Percentiles rank a stretch among this genome's conserved stretches.
Evolutionary conservation across 2,888 invertebrate genomes (phyloP).

Genomic region (Mactromeris polynyma): DNA sequence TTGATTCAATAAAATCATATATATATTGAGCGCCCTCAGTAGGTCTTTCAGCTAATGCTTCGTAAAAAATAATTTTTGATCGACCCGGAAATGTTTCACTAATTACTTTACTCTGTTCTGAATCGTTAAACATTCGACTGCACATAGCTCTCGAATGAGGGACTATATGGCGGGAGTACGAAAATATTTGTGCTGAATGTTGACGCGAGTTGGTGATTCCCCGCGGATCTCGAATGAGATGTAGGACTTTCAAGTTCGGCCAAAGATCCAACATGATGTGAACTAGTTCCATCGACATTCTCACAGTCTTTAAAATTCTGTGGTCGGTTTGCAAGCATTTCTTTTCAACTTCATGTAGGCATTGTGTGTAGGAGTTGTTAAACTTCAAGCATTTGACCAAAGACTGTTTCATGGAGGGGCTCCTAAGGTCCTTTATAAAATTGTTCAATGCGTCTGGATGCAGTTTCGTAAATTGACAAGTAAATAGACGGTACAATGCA

Average conservation of each 20-base stretch:
- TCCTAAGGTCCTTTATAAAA: neutral
- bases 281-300: slow-evolving; percentile 34
- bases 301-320: slow-evolving; percentile 37
- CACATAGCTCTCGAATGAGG: slow-evolving; percentile 30
- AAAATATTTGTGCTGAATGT: neutral
- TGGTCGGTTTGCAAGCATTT: neutral
- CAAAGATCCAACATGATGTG: slow-evolving; percentile 13
- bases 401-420: neutral
- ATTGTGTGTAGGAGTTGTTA: neutral
- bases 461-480: slow-evolving; percentile 19
- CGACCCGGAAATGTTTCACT: neutral
- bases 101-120: neutral
- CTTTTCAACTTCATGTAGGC: neutral
- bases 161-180: neutral
- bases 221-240: slow-evolving; percentile 44
- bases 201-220: slow-evolving; percentile 41
- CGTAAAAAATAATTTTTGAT: slow-evolving; percentile 19
- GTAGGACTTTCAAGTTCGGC: slow-evolving; percentile 42
- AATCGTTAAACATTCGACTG: slow-evolving; percentile 18
- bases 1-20: slow-evolving; percentile 24
- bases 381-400: neutral
- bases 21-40: slow-evolving; percentile 25
- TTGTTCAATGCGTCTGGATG: neutral
- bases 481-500: slow-evolving; percentile 23
- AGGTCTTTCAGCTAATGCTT: slow-evolving; percentile 27